Evolutionary conservation across 2,797 vertebrate genomes (phyloP).

Genomic region (Furcifer pardalis): DNA sequence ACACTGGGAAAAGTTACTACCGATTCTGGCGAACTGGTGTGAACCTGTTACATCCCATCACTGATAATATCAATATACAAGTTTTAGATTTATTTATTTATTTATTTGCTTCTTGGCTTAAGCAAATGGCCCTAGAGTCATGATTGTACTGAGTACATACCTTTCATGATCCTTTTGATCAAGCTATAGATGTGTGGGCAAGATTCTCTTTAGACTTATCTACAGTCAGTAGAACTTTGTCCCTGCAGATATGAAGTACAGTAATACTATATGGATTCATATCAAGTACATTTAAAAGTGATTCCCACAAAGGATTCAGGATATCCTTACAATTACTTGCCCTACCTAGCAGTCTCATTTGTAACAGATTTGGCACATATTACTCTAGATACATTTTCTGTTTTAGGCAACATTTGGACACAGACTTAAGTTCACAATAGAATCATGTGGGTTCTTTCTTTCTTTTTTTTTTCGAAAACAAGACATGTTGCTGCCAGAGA

Average conservation of each 20-base stretch:
- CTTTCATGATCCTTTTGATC: conserved; percentile 18
- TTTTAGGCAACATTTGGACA: neutral
- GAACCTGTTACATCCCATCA: no score
- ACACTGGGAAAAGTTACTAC: no score
- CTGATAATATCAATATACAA: neutral
- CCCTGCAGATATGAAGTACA: neutral
- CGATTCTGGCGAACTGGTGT: no score
- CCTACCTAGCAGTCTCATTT: neutral
- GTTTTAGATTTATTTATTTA: conserved; percentile 1
- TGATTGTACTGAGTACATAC: neutral
- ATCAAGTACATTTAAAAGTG: conserved; percentile 14
- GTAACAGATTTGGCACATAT: neutral
- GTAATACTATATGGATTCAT: neutral
- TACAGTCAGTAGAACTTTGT: neutral
- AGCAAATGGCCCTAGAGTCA: neutral
- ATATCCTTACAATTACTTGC: neutral
- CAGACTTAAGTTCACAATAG: neutral
- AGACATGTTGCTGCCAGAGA: no score
- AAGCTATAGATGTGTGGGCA: neutral
- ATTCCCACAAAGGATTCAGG: neutral
- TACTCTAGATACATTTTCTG: neutral
- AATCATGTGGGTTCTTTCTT: neutral
- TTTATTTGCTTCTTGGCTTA: neutral
- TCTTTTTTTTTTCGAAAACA: no score
- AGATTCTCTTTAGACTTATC: conserved; percentile 7